These are phyloP conservation scores for Diabrotica undecimpunctata DNA, from an alignment of 1,140 invertebrate genomes.

Conservation along the genomic window DNA sequence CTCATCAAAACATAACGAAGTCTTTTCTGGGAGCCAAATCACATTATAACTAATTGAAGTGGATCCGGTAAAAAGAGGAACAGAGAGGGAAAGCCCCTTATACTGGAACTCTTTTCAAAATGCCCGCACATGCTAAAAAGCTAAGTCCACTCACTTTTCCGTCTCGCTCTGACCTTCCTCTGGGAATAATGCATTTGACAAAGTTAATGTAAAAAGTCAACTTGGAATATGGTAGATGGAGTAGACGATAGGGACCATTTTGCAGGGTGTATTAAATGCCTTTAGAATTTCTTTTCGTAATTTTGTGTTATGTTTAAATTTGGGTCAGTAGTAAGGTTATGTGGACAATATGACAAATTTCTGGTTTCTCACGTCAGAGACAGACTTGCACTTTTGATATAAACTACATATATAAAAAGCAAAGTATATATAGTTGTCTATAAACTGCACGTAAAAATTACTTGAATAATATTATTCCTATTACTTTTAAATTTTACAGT, in stretches of 20 bases:
- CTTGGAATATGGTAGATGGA: slow-evolving; percentile 4
- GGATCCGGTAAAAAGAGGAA: slow-evolving; percentile 39
- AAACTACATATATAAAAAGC: no score
- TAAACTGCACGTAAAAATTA: no score
- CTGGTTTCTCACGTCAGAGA: no score
- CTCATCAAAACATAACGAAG: slow-evolving; percentile 45
- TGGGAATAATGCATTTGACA: slow-evolving; percentile 26
- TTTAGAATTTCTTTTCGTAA: not conserved
- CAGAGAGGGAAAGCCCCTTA: slow-evolving; percentile 7
- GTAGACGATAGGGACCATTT: slow-evolving; percentile 1
- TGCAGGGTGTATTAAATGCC: not conserved
- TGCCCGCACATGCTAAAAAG: slow-evolving; percentile 21
- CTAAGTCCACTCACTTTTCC: not conserved
- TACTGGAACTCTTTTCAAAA: slow-evolving; percentile 20
- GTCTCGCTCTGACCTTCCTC: not conserved
- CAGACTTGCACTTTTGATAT: no score
- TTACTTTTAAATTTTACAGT: no score
- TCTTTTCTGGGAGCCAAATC: slow-evolving; percentile 43
- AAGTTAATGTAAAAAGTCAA: slow-evolving; percentile 23
- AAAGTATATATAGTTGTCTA: no score
- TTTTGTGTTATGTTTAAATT: not conserved
- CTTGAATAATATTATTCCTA: no score
- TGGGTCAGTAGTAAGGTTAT: no score
- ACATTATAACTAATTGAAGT: slow-evolving; percentile 46
- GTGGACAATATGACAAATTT: no score